Conservation (phyloP, 2,888 invertebrate genomes). For the Chirona hameri region DNA sequence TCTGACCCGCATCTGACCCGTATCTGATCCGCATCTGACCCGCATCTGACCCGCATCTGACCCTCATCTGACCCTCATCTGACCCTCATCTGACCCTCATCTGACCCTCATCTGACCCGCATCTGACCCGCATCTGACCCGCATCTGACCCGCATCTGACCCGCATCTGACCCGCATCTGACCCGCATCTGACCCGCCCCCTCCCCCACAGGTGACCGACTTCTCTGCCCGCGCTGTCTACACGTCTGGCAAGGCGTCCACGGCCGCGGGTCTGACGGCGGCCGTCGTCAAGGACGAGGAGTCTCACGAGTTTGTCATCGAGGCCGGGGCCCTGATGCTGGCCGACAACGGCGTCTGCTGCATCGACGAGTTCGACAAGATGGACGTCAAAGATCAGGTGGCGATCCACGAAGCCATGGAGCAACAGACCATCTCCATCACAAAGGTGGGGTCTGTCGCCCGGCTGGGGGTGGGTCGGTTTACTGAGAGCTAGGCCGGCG, state of each 20-base stretch:
- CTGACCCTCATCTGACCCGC: too few relatives aligned
- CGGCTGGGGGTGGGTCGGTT: too few relatives aligned
- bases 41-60: too few relatives aligned
- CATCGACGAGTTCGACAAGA: conserved; percentile 99
- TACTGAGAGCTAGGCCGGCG: too few relatives aligned
- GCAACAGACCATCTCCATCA: conserved; percentile 98
- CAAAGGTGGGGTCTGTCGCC: conserved; percentile 63
- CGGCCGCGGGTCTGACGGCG: conserved; percentile 96
- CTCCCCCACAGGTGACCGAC: conserved; percentile 61
- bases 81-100: too few relatives aligned
- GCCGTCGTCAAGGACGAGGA: conserved; percentile 98
- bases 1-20: too few relatives aligned
- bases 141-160: too few relatives aligned
- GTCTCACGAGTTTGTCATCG: conserved; percentile 97
- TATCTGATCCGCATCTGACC: too few relatives aligned
- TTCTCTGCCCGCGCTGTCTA: conserved; percentile 95
- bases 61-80: too few relatives aligned
- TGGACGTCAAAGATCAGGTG: conserved; percentile 96
- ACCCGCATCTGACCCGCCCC: conserved; percentile 1
- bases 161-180: too few relatives aligned
- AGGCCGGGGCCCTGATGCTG: conserved; percentile 98
- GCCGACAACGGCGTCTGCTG: conserved; percentile 99
- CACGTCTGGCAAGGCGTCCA: conserved; percentile 97
- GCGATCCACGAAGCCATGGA: conserved; percentile 99
- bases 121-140: too few relatives aligned